phyloP scores from a whole-genome alignment of 2,888 invertebrate genomes.

The Hololepta plana region DNA sequence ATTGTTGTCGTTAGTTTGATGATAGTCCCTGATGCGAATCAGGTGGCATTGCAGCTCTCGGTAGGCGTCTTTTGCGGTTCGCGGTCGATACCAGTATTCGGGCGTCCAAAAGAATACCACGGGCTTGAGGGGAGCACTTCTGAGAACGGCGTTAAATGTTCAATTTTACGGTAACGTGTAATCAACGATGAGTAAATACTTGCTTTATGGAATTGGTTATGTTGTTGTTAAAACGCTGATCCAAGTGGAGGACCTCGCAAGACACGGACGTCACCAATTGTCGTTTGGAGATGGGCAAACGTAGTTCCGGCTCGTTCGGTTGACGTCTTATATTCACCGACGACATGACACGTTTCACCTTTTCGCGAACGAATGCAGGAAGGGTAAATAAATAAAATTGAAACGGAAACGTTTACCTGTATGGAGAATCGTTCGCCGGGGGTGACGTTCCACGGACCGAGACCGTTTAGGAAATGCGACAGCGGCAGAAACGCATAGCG shows the following conservation, averaged over 20 bases:
- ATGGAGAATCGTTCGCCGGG: constrained; percentile 28
- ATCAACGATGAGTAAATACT: not conserved
- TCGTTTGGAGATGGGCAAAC: constrained; percentile 26
- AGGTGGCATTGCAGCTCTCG: constrained; percentile 25
- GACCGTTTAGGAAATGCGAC: constrained; percentile 29
- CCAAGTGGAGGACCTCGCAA: constrained; percentile 21
- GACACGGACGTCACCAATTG: constrained; percentile 30
- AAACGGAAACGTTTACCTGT: constrained; percentile 19
- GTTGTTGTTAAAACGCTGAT: constrained; percentile 10
- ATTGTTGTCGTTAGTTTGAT: constrained; percentile 9
- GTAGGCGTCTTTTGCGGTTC: constrained; percentile 27
- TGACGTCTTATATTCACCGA: constrained; percentile 24
- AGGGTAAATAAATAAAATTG: not conserved
- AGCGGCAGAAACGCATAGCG: constrained; percentile 28
- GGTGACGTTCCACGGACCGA: constrained; percentile 31
- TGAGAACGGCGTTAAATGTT: constrained; percentile 7
- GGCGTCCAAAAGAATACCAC: constrained; percentile 35
- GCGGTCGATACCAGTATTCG: constrained; percentile 34
- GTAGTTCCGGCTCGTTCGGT: constrained; percentile 24
- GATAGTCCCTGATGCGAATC: constrained; percentile 15
- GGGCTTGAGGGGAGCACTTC: constrained; percentile 17
- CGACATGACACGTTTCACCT: constrained; percentile 28
- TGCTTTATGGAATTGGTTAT: constrained; percentile 15
- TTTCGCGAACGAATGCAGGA: no score
- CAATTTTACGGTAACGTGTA: no score